phyloP scores from a whole-genome alignment of 2,888 invertebrate genomes.

The Drymonia ruficornis region DNA sequence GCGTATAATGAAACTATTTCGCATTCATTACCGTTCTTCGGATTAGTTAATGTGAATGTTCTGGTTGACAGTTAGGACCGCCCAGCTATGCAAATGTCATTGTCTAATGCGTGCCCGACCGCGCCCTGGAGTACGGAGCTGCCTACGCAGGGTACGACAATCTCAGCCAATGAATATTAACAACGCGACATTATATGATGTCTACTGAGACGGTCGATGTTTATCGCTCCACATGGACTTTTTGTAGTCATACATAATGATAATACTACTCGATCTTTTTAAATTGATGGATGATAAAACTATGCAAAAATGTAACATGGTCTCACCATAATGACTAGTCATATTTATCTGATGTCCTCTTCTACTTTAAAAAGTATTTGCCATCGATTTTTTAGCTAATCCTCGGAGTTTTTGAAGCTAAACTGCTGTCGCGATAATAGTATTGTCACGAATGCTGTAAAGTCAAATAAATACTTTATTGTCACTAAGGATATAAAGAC shows the following conservation, averaged over 20 bases:
- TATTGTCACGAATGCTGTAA: slow-evolving; percentile 47
- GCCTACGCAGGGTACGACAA: slow-evolving; percentile 70
- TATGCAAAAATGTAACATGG: not conserved
- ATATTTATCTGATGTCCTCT: no score
- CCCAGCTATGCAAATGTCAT: slow-evolving; percentile 81
- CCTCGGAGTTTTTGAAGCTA: slow-evolving; percentile 7
- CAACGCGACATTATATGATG: slow-evolving; percentile 57
- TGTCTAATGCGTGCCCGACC: slow-evolving; percentile 75
- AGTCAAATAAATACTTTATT: no score
- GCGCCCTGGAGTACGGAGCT: slow-evolving; percentile 63
- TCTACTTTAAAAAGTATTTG: not conserved
- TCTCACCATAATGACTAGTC: not conserved
- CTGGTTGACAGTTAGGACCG: slow-evolving; percentile 78
- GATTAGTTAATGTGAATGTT: slow-evolving; percentile 80
- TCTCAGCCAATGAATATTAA: slow-evolving; percentile 79
- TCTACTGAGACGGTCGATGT: slow-evolving; percentile 52
- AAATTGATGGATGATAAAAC: not conserved
- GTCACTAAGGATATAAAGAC: slow-evolving; percentile 46
- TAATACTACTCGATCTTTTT: not conserved
- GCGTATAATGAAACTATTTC: slow-evolving; percentile 66
- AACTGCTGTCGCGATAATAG: slow-evolving; percentile 36
- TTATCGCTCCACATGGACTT: slow-evolving; percentile 49
- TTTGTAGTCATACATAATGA: slow-evolving; percentile 40
- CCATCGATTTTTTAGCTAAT: not conserved
- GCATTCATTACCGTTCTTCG: slow-evolving; percentile 64